phyloP scores from a whole-genome alignment of 2,888 invertebrate species.

The Frankliniella intonsa region DNA sequence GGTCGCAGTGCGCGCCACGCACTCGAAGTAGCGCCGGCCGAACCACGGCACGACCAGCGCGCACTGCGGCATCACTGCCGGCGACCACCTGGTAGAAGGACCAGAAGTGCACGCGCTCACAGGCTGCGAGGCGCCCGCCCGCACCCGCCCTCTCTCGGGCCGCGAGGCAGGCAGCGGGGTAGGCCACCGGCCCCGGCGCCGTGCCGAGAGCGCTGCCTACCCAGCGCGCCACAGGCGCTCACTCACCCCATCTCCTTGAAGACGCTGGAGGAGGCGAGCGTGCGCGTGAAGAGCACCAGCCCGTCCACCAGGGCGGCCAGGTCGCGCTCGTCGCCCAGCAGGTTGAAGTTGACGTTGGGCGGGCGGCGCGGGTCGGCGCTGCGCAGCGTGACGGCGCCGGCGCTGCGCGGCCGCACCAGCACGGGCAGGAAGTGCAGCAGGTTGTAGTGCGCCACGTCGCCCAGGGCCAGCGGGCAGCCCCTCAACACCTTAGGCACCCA shows the following conservation, averaged over 20 bases:
- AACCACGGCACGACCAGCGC: not conserved
- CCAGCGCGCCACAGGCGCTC: not conserved
- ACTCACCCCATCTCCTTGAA: slow-evolving; percentile 5
- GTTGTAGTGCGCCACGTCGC: not conserved
- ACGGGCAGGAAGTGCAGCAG: not conserved
- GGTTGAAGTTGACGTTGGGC: not conserved
- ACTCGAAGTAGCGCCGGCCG: slow-evolving; percentile 39
- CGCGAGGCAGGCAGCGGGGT: not conserved
- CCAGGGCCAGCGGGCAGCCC: not conserved
- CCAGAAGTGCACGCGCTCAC: not conserved
- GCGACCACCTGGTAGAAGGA: not conserved
- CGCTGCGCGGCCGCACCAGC: not conserved
- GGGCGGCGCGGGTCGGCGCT: not conserved
- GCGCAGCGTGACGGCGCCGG: not conserved
- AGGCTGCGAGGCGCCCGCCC: not conserved
- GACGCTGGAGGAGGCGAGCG: not conserved
- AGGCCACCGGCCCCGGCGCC: not conserved
- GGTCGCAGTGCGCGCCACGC: slow-evolving; percentile 39
- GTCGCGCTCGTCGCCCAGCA: not conserved
- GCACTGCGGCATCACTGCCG: not conserved
- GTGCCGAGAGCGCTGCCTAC: not conserved
- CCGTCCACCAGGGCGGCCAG: not conserved
- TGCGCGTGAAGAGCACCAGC: not conserved
- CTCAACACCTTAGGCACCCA: not conserved
- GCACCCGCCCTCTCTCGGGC: not conserved